Conservation (phyloP, 1,140 invertebrate genomes). For the Bombus pyrosoma region DNA sequence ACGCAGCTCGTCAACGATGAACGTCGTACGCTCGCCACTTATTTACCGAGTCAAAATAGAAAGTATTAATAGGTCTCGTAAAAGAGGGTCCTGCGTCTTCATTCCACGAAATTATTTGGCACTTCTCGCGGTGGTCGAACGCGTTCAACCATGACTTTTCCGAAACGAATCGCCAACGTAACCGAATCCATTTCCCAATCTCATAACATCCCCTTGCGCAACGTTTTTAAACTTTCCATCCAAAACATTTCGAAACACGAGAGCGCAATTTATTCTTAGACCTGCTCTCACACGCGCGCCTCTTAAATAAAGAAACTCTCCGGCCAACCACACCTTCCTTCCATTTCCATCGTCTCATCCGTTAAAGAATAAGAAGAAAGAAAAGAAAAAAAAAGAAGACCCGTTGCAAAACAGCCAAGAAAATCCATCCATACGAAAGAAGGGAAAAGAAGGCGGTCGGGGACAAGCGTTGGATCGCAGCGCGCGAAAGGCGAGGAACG, state of each 20-base stretch:
- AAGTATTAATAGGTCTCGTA: conserved; percentile 53
- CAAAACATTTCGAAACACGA: neutral
- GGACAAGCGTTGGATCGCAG: conserved; percentile 1
- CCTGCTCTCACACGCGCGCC: neutral
- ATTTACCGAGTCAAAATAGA: conserved; percentile 47
- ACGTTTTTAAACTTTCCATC: neutral
- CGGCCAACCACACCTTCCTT: neutral
- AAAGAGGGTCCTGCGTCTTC: conserved; percentile 46
- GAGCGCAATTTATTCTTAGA: neutral
- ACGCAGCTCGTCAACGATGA: conserved; percentile 47
- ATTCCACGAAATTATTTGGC: conserved; percentile 50
- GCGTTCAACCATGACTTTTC: conserved; percentile 5
- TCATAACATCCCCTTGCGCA: neutral
- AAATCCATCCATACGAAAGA: neutral
- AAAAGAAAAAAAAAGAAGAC: conserved; percentile 1
- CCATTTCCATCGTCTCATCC: neutral
- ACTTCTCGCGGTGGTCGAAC: neutral
- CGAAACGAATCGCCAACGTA: neutral
- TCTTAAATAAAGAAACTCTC: neutral
- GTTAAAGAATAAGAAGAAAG: neutral
- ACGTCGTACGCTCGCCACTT: conserved; percentile 42
- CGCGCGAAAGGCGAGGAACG: neutral
- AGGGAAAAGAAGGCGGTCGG: conserved; percentile 6
- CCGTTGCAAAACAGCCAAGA: neutral
- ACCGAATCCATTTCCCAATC: neutral